Conservation (phyloP, 2,113 vertebrate genomes). For the Balaeniceps rex region DNA sequence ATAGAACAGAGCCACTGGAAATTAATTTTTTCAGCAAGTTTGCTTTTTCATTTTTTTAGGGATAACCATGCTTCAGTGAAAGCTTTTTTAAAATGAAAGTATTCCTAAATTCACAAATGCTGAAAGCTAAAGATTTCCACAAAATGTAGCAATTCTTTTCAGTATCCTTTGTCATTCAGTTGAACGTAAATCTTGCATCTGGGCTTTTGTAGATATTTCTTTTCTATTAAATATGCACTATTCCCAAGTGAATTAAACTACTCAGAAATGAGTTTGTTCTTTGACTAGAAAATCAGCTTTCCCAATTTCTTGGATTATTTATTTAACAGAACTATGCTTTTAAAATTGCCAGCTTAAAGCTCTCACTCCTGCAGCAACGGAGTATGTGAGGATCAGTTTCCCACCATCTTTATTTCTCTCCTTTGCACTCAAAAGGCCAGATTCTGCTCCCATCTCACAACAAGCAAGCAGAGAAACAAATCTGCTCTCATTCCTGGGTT, state of each 20-base stretch:
- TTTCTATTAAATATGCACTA: slow-evolving; percentile 50
- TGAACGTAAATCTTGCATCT: slow-evolving; percentile 36
- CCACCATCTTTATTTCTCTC: neutral
- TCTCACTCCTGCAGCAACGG: neutral
- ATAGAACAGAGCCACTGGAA: slow-evolving; percentile 64
- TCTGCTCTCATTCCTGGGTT: neutral
- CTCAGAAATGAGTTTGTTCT: slow-evolving; percentile 51
- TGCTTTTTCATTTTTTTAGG: neutral
- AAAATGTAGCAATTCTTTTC: slow-evolving; percentile 27
- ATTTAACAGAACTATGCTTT: slow-evolving; percentile 15
- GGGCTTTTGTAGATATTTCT: slow-evolving; percentile 36
- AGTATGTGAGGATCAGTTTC: neutral
- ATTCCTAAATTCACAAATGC: slow-evolving; percentile 20
- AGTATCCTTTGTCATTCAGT: slow-evolving; percentile 4
- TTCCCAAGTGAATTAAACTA: slow-evolving; percentile 41
- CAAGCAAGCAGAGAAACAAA: neutral
- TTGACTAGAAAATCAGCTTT: slow-evolving; percentile 43
- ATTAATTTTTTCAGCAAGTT: slow-evolving; percentile 68
- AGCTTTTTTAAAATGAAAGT: slow-evolving; percentile 16
- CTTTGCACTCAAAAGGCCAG: neutral
- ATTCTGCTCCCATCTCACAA: neutral
- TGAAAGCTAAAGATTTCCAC: slow-evolving; percentile 24
- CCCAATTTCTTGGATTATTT: slow-evolving; percentile 29
- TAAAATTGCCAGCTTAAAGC: neutral
- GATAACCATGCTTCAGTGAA: neutral